These are phyloP conservation scores for Muscidifurax raptorellus DNA, from an alignment of 1,140 invertebrate genomes.

Conservation along the genomic window DNA sequence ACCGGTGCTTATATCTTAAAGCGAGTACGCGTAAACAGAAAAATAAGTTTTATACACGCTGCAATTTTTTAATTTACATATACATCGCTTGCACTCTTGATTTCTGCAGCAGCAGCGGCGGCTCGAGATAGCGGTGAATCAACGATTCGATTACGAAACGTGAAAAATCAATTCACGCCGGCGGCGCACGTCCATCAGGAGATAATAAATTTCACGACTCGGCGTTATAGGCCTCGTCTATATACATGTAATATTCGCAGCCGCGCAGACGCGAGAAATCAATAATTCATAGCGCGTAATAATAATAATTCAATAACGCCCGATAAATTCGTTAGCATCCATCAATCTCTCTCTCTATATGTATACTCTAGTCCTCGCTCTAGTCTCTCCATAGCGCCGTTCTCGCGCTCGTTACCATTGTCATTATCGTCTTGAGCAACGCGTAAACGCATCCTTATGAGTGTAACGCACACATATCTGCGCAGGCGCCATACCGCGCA, in stretches of 20 bases:
- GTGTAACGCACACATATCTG: neutral
- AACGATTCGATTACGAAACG: constrained; percentile 29
- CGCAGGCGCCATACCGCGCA: neutral
- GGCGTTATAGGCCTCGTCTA: neutral
- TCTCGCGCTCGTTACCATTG: neutral
- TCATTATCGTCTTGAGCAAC: neutral
- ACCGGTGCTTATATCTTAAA: too few species aligned
- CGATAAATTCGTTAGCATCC: constrained; percentile 42
- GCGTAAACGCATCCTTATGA: neutral
- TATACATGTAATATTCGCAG: neutral
- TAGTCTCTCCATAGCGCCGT: neutral
- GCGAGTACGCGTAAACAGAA: too few species aligned
- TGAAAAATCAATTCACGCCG: neutral
- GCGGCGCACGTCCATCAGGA: neutral
- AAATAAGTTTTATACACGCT: too few species aligned
- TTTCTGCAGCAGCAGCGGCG: neutral
- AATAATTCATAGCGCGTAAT: constrained; percentile 37
- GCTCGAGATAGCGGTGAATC: neutral
- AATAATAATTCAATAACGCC: constrained; percentile 40
- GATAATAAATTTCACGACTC: constrained; percentile 21
- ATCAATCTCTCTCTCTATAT: constrained; percentile 8
- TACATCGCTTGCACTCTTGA: neutral
- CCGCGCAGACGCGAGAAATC: constrained; percentile 14
- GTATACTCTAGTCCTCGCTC: too few species aligned
- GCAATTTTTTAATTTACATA: neutral